Percentiles rank a stretch among this genome's conserved stretches.
phyloP scores from a whole-genome alignment of 2,113 vertebrate species.

The Saguinus imperator region DNA sequence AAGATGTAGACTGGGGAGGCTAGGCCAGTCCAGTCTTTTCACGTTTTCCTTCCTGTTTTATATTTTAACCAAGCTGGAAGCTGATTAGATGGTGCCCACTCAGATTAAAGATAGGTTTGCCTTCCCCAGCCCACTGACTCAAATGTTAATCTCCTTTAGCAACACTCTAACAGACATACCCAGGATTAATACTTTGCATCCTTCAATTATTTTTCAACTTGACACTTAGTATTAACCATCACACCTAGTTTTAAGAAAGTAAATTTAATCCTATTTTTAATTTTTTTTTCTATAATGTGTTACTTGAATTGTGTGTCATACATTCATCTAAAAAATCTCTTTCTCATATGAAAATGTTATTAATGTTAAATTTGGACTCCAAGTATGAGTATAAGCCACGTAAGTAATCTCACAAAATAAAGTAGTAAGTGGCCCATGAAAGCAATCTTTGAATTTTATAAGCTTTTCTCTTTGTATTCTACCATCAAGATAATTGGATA shows the following conservation, averaged over 20 bases:
- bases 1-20: too few relatives aligned
- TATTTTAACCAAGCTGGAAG: too few relatives aligned
- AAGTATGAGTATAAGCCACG: constrained; percentile 56
- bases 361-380: constrained; percentile 65
- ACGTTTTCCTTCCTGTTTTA: too few relatives aligned
- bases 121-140: too few relatives aligned
- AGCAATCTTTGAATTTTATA: constrained; percentile 71
- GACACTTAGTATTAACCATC: too few relatives aligned
- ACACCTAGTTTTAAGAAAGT: not conserved
- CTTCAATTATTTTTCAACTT: too few relatives aligned
- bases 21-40: too few relatives aligned
- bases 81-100: too few relatives aligned
- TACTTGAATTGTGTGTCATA: constrained; percentile 31
- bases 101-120: too few relatives aligned
- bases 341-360: constrained; percentile 43
- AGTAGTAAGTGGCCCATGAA: constrained; percentile 39
- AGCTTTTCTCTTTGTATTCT: not conserved
- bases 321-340: constrained; percentile 64
- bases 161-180: too few relatives aligned
- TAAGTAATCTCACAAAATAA: constrained; percentile 69
- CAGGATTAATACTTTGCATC: too few relatives aligned
- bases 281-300: not conserved
- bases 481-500: constrained; percentile 59
- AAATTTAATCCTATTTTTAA: not conserved
- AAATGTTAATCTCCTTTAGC: too few relatives aligned